Base-by-base conservation (phyloP, 2,888 invertebrate species). In the Agapostemon virescens region DNA sequence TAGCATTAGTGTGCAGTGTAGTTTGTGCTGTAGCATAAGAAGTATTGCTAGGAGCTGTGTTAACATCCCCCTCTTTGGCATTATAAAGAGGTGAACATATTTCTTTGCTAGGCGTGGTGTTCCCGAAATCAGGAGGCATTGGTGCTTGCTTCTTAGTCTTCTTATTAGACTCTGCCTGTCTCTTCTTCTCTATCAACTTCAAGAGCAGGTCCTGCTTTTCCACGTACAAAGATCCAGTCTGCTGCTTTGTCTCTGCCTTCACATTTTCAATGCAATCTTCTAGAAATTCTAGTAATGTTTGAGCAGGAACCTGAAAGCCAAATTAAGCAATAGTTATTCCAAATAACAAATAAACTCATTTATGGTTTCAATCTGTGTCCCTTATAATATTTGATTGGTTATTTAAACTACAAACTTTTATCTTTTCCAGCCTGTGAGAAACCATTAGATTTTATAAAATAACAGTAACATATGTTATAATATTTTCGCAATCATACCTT, bases 211-310 rank as follows among this genome's bases (percentile, higher is more conserved):
- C 96, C 85, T 95, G 95, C 86, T 94, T 95, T 77, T 95, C 95
- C 2, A 93, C 88, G 20, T 94, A 92, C 85, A 89, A 61, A 85
- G 93, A 86, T 87, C 93, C 91, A 92, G 94, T 92, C 89, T 94
- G 86, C 61, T 89, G 88, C n/a, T 88, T 89, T 49, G 85, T 86
- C 49, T 92, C 92, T 20, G 84, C 85, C 9, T 88, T 88, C 86
- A 94, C 93, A 88, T 90, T 94, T 89, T 94, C 94, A 86, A 97
- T 94, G 85, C 96, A 96, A 82, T 95, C 95, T 84, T 95, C 95
- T 49, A 97, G 90, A 90, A 96, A 97, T 83, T 95, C 94, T 64
- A 96, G 93, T 90, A 95, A 94, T 90, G 96, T 96, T 88, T 95
- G 95, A 23, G 96, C 95, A 84, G 95, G 95, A 77, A 95, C 95